These are phyloP conservation scores for Sarcophaga rosellei DNA, from an alignment of 2,888 invertebrate species.

Conservation along the genomic window DNA sequence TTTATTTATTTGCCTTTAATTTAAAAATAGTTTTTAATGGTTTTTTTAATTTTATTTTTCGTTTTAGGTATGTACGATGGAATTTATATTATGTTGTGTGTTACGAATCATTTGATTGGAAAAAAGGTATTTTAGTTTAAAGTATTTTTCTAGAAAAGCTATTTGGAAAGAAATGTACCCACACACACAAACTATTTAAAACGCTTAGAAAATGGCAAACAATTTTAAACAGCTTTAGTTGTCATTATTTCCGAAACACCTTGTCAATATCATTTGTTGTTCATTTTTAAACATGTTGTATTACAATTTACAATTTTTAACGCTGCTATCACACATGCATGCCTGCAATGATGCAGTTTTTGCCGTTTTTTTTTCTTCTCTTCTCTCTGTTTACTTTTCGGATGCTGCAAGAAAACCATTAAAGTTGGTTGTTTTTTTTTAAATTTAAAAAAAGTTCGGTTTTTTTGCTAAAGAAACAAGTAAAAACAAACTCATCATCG, in stretches of 20 bases:
- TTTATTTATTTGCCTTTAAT: background rate
- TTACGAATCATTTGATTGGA: background rate
- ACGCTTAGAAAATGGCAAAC: conserved; percentile 7
- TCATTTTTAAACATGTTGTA: conserved; percentile 15
- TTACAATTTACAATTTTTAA: background rate
- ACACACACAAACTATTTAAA: background rate
- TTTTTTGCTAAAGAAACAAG: conserved; percentile 39
- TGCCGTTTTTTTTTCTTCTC: background rate
- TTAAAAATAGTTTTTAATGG: conserved; percentile 22
- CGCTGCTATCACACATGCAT: background rate
- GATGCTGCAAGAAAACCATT: conserved; percentile 28
- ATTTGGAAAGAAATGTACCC: no score
- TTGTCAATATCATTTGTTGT: conserved; percentile 62
- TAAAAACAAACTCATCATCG: conserved; percentile 46
- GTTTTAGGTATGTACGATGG: conserved; percentile 55
- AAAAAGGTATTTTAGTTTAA: background rate
- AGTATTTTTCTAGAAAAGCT: background rate
- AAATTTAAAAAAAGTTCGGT: background rate
- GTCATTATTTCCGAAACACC: conserved; percentile 59
- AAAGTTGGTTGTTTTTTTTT: background rate
- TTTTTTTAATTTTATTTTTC: conserved; percentile 32
- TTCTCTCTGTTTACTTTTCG: no score
- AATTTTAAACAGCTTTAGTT: conserved; percentile 39
- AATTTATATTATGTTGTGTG: background rate
- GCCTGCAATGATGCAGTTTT: conserved; percentile 19